Percentiles rank a stretch among this genome's conserved stretches.
phyloP scores from a whole-genome alignment of 2,113 vertebrate species.

The Amphiprion percula region DNA sequence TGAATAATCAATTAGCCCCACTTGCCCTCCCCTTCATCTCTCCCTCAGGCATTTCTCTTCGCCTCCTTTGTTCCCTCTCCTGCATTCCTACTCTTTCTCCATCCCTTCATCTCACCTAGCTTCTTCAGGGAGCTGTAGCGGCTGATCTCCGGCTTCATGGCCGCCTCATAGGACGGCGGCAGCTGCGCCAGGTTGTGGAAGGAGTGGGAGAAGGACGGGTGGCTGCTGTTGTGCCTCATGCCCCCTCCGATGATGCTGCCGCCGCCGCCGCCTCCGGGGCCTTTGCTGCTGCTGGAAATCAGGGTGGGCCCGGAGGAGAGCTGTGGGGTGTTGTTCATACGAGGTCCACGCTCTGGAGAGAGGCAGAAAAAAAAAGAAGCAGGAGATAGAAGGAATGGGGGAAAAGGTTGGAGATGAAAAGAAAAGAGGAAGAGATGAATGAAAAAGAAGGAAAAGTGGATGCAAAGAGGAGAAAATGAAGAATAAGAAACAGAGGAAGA shows the following conservation, averaged over 20 bases:
- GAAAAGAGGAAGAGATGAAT: not conserved
- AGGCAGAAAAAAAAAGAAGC: not conserved
- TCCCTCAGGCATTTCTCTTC: not conserved
- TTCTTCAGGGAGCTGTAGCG: slow-evolving; percentile 93
- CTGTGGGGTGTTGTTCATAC: slow-evolving; percentile 85
- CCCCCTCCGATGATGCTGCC: slow-evolving; percentile 42
- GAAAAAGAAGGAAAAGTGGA: not conserved
- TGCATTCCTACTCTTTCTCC: not conserved
- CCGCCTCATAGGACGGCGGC: slow-evolving; percentile 89
- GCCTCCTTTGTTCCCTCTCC: not conserved
- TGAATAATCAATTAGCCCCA: not conserved
- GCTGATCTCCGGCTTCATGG: slow-evolving; percentile 88
- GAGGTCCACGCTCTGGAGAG: slow-evolving; percentile 78
- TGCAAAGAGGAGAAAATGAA: not conserved
- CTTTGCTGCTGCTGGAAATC: slow-evolving; percentile 70
- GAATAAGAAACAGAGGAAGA: not conserved
- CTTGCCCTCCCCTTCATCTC: not conserved
- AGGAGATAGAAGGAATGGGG: no score
- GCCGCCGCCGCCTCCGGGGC: slow-evolving; percentile 2
- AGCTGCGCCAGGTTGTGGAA: slow-evolving; percentile 94
- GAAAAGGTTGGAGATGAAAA: no score
- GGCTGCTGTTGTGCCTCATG: slow-evolving; percentile 86
- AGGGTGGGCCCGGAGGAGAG: slow-evolving; percentile 81
- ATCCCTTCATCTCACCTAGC: slow-evolving; percentile 80
- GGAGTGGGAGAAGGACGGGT: slow-evolving; percentile 89